Base-by-base conservation (phyloP, 2,888 invertebrate genomes). In the Microplitis deprimator region DNA sequence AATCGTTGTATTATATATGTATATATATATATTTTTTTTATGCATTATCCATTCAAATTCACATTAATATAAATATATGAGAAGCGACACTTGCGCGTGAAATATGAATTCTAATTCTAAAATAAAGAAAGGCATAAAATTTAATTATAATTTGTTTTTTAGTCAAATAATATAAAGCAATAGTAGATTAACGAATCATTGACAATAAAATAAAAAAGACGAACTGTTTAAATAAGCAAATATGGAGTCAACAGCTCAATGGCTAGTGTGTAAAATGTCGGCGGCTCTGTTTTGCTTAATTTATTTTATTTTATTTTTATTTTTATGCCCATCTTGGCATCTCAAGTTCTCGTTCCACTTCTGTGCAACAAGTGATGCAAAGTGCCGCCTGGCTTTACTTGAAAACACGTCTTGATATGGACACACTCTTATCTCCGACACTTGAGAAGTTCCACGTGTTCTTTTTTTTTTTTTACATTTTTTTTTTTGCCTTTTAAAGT, bases 341-440 rank as follows among this genome's bases (percentile, higher is more conserved):
- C 59, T 67, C 67, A 38, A 39, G 60, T 76, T 78, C 78, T 72
- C 74, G 40, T 78, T 78, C 72, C 65, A 40, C 74, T 78, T 65
- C 65, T 38, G 65, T 65, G 65, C 65, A 65, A 38, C 65, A 65
- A 65, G 29, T 13, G 38, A 65, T 29, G 65, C 38, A 50, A 50
- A 50, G 65, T 38, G 38, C 65, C 65, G 65, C 29, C 38, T 65
- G 65, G 50, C 50, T 73, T 40, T 59, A 79, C 80, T 79, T 79
- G 80, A 79, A 80, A 80, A 78, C 77, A 68, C 73, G 75, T 77
- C 79, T 79, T 71, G 68, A 77, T 68, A 64, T n/a, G 40, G 78
- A 68, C 74, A 39, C 75, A 39, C 77, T 77, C 62, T 77, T 64
- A 79, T 77, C 73, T 60, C 50, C 73, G 62, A 62, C 64, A 69